These are phyloP conservation scores for Syngnathus typhle DNA, from an alignment of 2,113 vertebrate genomes.

Conservation along the genomic window DNA sequence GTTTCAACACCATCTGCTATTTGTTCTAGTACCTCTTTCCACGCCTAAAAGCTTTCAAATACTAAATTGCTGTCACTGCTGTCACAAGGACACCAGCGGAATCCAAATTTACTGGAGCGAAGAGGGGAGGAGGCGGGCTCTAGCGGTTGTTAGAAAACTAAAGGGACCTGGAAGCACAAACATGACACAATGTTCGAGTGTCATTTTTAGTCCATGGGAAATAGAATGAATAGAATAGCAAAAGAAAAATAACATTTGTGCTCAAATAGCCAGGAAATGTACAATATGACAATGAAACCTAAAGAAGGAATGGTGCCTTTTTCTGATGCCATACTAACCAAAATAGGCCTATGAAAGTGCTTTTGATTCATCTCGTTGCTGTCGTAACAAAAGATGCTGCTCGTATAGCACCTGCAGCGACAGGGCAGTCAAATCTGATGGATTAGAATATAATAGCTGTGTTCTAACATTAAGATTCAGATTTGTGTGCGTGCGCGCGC, in stretches of 20 bases:
- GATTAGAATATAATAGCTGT: background rate
- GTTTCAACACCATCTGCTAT: constrained; percentile 70
- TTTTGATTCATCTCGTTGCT: background rate
- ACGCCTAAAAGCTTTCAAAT: constrained; percentile 64
- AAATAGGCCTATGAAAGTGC: background rate
- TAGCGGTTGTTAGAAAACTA: background rate
- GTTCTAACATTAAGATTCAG: background rate
- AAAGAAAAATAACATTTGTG: background rate
- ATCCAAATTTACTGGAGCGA: constrained; percentile 32
- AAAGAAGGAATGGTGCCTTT: background rate
- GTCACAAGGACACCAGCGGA: constrained; percentile 36
- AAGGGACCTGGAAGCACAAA: constrained; percentile 1
- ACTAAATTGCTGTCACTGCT: constrained; percentile 66
- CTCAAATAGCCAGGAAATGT: no score
- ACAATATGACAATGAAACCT: no score
- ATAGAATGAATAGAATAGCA: no score
- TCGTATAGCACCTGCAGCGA: background rate
- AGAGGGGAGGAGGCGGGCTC: background rate
- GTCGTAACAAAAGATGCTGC: background rate
- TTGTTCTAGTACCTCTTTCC: constrained; percentile 57
- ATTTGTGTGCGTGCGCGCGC: background rate
- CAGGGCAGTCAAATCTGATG: background rate
- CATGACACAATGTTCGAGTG: background rate
- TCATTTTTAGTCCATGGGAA: background rate
- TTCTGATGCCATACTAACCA: background rate